phyloP scores from a whole-genome alignment of 2,888 invertebrate genomes.

The Melieria omissa region DNA sequence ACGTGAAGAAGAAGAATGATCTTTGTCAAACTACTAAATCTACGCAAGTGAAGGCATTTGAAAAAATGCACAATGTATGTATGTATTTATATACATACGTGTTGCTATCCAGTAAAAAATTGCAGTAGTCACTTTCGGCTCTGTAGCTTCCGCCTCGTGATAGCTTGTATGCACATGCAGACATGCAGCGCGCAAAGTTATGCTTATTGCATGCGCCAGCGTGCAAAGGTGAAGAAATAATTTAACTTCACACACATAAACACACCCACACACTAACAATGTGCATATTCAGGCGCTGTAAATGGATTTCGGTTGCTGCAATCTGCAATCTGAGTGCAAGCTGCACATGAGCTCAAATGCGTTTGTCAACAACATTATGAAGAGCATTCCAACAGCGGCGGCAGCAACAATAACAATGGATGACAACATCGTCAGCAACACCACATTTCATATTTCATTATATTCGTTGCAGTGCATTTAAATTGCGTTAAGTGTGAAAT shows the following conservation, averaged over 20 bases:
- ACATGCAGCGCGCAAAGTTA: no score
- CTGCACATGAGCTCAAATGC: background rate
- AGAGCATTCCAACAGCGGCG: background rate
- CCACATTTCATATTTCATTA: background rate
- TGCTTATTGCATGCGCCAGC: no score
- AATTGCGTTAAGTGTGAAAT: constrained; percentile 23
- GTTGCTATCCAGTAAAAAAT: no score
- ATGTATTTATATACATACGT: no score
- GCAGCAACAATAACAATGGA: constrained; percentile 2
- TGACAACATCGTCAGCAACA: background rate
- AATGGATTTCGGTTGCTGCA: background rate
- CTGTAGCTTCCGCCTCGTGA: no score
- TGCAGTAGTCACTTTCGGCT: no score
- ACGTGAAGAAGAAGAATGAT: no score
- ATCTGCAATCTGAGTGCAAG: background rate
- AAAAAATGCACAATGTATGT: no score
- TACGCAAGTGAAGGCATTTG: no score
- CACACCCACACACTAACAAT: background rate
- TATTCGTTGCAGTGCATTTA: constrained; percentile 19
- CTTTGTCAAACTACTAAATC: no score
- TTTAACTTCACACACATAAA: background rate
- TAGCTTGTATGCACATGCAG: no score
- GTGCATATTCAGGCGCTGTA: background rate
- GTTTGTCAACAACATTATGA: background rate
- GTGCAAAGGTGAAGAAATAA: background rate